Base-by-base conservation (phyloP, 2,888 invertebrate genomes). In the Stictocephala bisonia region DNA sequence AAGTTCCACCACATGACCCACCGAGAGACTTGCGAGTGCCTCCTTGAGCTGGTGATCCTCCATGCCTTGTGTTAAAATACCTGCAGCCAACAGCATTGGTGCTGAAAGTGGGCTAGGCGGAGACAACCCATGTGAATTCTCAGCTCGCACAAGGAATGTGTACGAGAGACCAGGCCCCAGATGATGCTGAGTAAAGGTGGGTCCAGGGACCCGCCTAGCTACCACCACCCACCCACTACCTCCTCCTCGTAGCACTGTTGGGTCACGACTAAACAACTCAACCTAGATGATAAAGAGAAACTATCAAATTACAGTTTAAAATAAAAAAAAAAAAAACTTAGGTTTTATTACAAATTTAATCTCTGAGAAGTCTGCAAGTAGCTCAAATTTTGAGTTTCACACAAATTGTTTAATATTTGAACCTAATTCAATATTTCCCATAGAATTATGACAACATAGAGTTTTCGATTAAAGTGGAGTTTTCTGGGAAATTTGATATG, bases 131-230 rank as follows among this genome's bases (percentile, higher is more conserved):
- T 96, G 94, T 0, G 92, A 91, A 85, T 97, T 97, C 85, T 95
- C 94, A 0, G 97, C 95, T 77, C 93, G 88, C 27, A 97, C 91
- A 69, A 97, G 86, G 85, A 97, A 97, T 83, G 93, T 91, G 83
- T 97, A 97, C 35, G 91, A 91, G 20, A 93, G 90, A 68, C 93
- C 93, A 15, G 93, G 89, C 74, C 89, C 87, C 71, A 96, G 86
- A 75, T 91, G 88, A 80, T 89, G 88, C 72, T 92, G 90, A 2
- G 91, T 91, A 82, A 88, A 94, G 18, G 90, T 89, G 20, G 92
- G 92, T 67, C 91, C 90, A 76, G 90, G 88, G 9, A 94, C 87
- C 79, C 90, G 86, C 74, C 87, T 87, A 31, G 87, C 90, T 70
- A 87, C 87, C 79, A 86, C 88, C 77, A 86, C 86, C 91, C 87